Percentiles rank a stretch among this genome's conserved stretches.
These are phyloP conservation scores for Ceraclea dissimilis DNA, from an alignment of 2,888 invertebrate genomes.

Conservation along the genomic window DNA sequence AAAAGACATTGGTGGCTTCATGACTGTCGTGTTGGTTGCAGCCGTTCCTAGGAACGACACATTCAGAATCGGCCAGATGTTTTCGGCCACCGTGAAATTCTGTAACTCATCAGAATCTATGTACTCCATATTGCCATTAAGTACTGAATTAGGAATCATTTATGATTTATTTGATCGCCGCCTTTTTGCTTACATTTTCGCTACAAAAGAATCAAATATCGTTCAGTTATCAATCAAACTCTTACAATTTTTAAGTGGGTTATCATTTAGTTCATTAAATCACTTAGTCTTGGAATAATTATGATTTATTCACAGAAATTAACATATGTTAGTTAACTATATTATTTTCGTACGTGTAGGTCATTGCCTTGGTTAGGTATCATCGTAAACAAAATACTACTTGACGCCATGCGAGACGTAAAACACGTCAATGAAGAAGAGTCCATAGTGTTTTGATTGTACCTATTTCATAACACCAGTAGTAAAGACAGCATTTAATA, in stretches of 20 bases:
- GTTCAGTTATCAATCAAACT: too few relatives aligned
- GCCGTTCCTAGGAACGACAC: conserved; percentile 10
- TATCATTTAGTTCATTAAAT: too few relatives aligned
- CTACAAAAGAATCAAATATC: too few relatives aligned
- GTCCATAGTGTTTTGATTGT: too few relatives aligned
- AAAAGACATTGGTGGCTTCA: conserved; percentile 25
- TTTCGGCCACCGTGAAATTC: conserved; percentile 9
- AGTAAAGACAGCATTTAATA: not conserved
- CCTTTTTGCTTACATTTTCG: too few relatives aligned
- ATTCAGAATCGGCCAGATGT: conserved; percentile 12
- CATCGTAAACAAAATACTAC: not conserved
- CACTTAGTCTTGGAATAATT: too few relatives aligned
- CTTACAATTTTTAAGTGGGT: too few relatives aligned
- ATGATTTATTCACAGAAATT: too few relatives aligned
- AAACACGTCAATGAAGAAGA: not conserved
- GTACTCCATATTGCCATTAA: conserved; percentile 12
- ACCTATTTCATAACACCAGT: not conserved
- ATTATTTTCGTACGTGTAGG: not conserved
- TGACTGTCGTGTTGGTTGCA: conserved; percentile 12
- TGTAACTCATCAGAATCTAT: conserved; percentile 10
- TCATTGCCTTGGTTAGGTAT: not conserved
- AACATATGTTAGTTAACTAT: too few relatives aligned
- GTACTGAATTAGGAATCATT: conserved; percentile 5
- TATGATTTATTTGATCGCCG: not conserved
- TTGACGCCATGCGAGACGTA: not conserved